phyloP scores from a whole-genome alignment of 1,140 invertebrate genomes.

The Pissodes strobi region DNA sequence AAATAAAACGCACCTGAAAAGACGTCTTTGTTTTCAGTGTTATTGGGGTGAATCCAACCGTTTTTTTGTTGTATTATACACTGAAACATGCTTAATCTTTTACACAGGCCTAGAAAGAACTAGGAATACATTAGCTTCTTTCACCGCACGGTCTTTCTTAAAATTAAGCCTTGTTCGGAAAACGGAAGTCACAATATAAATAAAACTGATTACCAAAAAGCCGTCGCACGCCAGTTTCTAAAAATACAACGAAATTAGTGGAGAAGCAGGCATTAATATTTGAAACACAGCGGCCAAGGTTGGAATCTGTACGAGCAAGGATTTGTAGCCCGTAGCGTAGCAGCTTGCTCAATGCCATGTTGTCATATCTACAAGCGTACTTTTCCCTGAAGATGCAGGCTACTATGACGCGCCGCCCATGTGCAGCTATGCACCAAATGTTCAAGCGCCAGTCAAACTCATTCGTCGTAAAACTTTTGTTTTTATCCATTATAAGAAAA shows the following conservation, averaged over 20 bases:
- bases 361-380: conserved; percentile 12
- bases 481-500: too few species aligned
- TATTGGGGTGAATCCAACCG: conserved; percentile 73
- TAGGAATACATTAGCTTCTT: too few species aligned
- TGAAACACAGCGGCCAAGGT: conserved; percentile 34
- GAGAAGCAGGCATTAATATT: conserved; percentile 35
- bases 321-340: conserved; percentile 23
- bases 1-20: conserved; percentile 68
- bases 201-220: conserved; percentile 38
- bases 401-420: neutral
- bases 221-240: conserved; percentile 39
- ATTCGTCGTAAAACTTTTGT: conserved; percentile 5
- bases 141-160: conserved; percentile 7
- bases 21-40: conserved; percentile 74
- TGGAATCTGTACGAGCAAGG: conserved; percentile 32
- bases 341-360: conserved; percentile 20
- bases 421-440: conserved; percentile 8
- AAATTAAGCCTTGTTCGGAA: conserved; percentile 21
- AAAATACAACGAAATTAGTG: conserved; percentile 40
- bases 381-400: neutral
- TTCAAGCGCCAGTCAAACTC: neutral
- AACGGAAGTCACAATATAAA: conserved; percentile 41
- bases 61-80: conserved; percentile 80
- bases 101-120: neutral
- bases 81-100: conserved; percentile 68